Conservation (phyloP, 2,113 vertebrate genomes). For the Brachyistius frenatus region DNA sequence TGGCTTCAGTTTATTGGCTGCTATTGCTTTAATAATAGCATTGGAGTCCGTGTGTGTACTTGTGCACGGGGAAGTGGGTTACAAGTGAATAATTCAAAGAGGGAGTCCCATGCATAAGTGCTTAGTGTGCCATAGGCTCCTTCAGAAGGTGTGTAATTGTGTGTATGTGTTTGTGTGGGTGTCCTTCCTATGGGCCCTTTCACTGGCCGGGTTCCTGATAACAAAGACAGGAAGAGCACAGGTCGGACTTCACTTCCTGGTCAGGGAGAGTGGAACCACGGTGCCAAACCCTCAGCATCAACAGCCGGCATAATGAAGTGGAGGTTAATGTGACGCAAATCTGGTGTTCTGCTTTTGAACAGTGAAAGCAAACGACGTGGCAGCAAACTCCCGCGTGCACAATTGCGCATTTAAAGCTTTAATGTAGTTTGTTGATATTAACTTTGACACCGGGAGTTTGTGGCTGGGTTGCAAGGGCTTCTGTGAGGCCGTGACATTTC, state of each 20-base stretch:
- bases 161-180: constrained; percentile 11
- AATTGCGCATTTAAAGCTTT: not conserved
- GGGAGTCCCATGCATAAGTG: constrained; percentile 27
- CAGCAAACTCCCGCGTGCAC: not conserved
- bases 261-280: constrained; percentile 25
- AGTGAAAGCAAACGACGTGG: not conserved
- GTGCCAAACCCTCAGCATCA: constrained; percentile 38
- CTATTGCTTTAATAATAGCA: constrained; percentile 22
- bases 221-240: constrained; percentile 82
- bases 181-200: constrained; percentile 46
- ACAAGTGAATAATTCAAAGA: constrained; percentile 62
- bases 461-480: not conserved
- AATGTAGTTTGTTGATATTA: not conserved
- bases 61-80: constrained; percentile 32
- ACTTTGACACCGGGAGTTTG: constrained; percentile 1
- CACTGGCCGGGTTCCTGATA: constrained; percentile 59
- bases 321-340: not conserved
- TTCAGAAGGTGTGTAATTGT: constrained; percentile 7
- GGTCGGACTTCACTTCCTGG: constrained; percentile 65
- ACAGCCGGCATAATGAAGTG: not conserved
- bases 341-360: constrained; percentile 5
- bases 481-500: not conserved
- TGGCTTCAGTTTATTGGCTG: not conserved
- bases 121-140: constrained; percentile 39
- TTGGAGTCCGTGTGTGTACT: not conserved